phyloP scores from a whole-genome alignment of 2,113 vertebrate species.

The Pelmatolapia mariae region DNA sequence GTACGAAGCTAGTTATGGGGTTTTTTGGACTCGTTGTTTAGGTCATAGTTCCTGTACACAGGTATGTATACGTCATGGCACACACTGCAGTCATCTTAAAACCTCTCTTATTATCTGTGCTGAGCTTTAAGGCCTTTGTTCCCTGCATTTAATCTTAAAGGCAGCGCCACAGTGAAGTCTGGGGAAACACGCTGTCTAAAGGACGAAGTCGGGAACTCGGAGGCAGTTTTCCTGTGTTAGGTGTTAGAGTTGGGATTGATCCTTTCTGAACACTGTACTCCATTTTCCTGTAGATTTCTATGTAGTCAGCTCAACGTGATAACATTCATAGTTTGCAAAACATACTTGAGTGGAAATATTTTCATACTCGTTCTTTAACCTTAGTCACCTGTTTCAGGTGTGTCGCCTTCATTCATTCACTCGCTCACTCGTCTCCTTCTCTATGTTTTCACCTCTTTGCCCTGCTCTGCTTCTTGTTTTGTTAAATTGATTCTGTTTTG shows the following conservation, averaged over 20 bases:
- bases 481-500: not conserved
- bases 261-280: not conserved
- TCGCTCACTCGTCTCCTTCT: not conserved
- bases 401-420: not conserved
- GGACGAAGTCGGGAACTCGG: not conserved
- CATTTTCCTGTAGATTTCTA: not conserved
- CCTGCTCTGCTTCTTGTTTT: not conserved
- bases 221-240: not conserved
- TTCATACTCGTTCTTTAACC: not conserved
- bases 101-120: not conserved
- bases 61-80: fast-evolving
- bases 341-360: not conserved
- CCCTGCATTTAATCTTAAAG: not conserved
- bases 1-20: fast-evolving
- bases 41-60: not conserved
- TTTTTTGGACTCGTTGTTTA: not conserved
- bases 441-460: not conserved
- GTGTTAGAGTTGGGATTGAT: not conserved
- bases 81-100: not conserved
- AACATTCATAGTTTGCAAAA: not conserved
- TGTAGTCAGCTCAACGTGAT: fast-evolving
- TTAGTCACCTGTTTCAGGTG: not conserved
- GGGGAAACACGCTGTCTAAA: fast-evolving
- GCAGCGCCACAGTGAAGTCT: fast-evolving
- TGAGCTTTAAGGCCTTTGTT: not conserved